phyloP scores from a whole-genome alignment of 2,888 invertebrate species.

The Aphodius sticticus region DNA sequence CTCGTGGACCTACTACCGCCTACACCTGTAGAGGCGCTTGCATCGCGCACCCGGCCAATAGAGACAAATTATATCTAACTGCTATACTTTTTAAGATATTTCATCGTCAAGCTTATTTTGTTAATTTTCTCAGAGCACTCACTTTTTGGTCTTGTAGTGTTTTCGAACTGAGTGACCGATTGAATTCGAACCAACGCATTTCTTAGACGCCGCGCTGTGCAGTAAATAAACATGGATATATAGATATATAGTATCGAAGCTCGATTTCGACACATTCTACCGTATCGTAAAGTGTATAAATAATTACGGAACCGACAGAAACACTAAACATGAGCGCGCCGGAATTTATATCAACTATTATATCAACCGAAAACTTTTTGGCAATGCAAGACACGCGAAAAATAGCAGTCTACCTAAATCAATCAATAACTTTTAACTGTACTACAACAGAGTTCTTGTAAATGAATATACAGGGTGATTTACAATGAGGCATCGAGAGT shows the following conservation, averaged over 20 bases:
- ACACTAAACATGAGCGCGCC: background rate
- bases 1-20: too few relatives aligned
- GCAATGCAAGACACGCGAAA: background rate
- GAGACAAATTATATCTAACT: too few relatives aligned
- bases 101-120: too few relatives aligned
- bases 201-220: background rate
- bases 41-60: too few relatives aligned
- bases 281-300: background rate
- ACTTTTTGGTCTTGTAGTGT: too few relatives aligned
- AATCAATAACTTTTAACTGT: too few relatives aligned
- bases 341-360: background rate
- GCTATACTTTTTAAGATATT: too few relatives aligned
- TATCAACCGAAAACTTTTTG: background rate
- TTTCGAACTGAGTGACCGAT: background rate
- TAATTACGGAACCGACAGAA: background rate
- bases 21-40: too few relatives aligned
- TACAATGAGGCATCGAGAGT: too few relatives aligned
- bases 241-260: background rate
- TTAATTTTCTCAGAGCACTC: too few relatives aligned
- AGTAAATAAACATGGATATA: background rate
- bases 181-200: background rate
- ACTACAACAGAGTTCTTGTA: too few relatives aligned
- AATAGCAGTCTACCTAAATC: background rate
- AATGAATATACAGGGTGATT: too few relatives aligned
- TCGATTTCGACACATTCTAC: background rate